Percentiles rank a stretch among this genome's conserved stretches.
These are phyloP conservation scores for Achlya flavicornis DNA, from an alignment of 2,888 invertebrate genomes.

Conservation along the genomic window DNA sequence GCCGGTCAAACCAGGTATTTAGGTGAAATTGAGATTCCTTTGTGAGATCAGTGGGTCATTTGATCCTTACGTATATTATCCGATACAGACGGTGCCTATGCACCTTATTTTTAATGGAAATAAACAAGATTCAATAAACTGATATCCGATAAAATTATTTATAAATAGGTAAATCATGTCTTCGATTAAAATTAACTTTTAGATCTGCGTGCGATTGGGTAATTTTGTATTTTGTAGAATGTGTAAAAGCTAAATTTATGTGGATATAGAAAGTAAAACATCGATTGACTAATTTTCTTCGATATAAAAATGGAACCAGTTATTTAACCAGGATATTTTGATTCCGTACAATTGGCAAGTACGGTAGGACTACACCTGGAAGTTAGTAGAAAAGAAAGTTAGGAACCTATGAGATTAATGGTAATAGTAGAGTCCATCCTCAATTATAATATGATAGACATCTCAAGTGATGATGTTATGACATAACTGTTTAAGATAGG, in stretches of 20 bases:
- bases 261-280: background rate
- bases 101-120: too few species aligned
- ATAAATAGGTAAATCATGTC: background rate
- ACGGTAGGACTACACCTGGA: too few species aligned
- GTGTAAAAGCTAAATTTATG: background rate
- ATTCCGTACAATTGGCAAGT: too few species aligned
- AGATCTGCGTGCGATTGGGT: background rate
- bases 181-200: background rate
- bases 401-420: too few species aligned
- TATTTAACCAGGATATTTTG: background rate
- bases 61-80: background rate
- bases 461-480: too few species aligned
- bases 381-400: too few species aligned
- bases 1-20: constrained; percentile 61
- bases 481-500: too few species aligned
- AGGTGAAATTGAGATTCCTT: constrained; percentile 57
- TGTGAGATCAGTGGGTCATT: constrained; percentile 33
- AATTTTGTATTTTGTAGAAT: background rate
- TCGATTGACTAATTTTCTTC: background rate
- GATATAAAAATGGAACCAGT: background rate
- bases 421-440: too few species aligned
- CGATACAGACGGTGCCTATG: too few species aligned
- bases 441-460: too few species aligned
- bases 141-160: too few species aligned
- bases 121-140: too few species aligned